Evolutionary conservation across 2,888 invertebrate species (phyloP), one percentile per base, ranked within the genome.

Genomic region (Brachylomia viminalis): DNA sequence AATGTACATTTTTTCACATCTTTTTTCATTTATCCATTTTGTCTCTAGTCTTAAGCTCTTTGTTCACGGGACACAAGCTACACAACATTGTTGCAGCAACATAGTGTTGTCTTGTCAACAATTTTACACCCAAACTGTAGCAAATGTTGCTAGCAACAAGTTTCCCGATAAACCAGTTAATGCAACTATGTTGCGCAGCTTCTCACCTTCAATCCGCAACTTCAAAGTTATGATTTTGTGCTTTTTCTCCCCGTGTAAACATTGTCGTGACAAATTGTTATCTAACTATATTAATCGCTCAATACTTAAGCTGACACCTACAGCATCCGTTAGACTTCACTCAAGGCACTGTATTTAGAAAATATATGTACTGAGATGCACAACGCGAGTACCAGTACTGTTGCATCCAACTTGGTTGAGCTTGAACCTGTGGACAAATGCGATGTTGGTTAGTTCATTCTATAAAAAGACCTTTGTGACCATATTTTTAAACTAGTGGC

Each of bases 291-390:
- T 86, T 88, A 88, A 66, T 72, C 79, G 78, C 75, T 82, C 77
- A 70, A 77, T 75, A 87, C 86, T 79, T 79, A 82, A 80, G 76
- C 86, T 81, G 77, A 79, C 67, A 78, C 82, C 87, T 84, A 87
- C 84, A 81, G 82, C 80, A 86, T 90, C 90, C 81, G 87, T 91
- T 94, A 94, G 80, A 94, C 91, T 91, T 94, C 92, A 92, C 92
- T 92, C 93, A 96, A 96, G 95, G 96, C 96, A 96, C 96, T 95
- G 94, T 92, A 92, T 94, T 95, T 95, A 93, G 93, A 95, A 90
- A 95, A 93, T 91, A 94, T 93, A 90, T 95, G 93, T 90, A 94
- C 87, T 89, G 90, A 88, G 75, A 93, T 84, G 87, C 92, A 92
- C 61, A 88, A 77, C 11, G 88, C 85, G 38, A 92, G 73, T 76